These are phyloP conservation scores for Lota lota DNA, from an alignment of 2,113 vertebrate species.

Conservation along the genomic window DNA sequence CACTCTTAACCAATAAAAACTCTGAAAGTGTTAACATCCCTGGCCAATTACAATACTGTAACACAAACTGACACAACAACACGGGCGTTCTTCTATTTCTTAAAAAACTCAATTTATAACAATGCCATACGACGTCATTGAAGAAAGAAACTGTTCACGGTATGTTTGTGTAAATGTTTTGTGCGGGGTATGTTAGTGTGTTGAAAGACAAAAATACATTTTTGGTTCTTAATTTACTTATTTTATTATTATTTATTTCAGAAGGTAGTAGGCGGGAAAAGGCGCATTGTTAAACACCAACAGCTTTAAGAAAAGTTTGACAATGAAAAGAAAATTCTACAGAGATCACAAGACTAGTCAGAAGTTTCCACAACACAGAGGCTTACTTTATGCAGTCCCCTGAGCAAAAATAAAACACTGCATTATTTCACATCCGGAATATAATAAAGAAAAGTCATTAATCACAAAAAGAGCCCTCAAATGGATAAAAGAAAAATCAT, in stretches of 20 bases:
- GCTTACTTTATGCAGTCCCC: conserved; percentile 31
- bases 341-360: conserved; percentile 49
- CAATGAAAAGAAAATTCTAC: conserved; percentile 26
- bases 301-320: no score
- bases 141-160: background rate
- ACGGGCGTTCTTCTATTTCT: conserved; percentile 26
- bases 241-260: conserved; percentile 35
- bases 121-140: conserved; percentile 58
- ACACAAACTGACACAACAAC: conserved; percentile 40
- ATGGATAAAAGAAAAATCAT: background rate
- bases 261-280: conserved; percentile 20
- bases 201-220: conserved; percentile 7
- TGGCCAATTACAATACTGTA: conserved; percentile 49
- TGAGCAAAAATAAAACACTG: background rate
- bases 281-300: conserved; percentile 19
- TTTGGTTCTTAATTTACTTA: conserved; percentile 22
- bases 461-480: background rate
- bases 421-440: no score
- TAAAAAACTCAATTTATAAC: conserved; percentile 70
- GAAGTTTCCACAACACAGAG: conserved; percentile 17
- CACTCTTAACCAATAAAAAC: conserved; percentile 47
- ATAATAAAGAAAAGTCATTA: conserved; percentile 9
- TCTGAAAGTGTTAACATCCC: conserved; percentile 53
- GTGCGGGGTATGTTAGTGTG: background rate
- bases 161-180: background rate